phyloP scores from a whole-genome alignment of 1,140 invertebrate species.

The Piezodorus guildinii region DNA sequence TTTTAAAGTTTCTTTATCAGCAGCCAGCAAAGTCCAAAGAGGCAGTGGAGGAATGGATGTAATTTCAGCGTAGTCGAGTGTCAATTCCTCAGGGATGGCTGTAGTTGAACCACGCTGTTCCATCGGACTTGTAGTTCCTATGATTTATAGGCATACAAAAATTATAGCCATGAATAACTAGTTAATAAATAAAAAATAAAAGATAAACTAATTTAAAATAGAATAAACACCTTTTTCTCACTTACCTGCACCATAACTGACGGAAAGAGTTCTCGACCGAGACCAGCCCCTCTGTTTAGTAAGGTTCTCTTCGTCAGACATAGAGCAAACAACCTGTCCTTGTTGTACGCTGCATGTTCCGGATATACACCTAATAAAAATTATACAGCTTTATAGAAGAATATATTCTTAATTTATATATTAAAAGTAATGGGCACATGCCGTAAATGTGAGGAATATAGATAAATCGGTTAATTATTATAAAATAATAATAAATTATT shows the following conservation, averaged over 20 bases:
- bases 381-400: too few relatives aligned
- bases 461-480: too few relatives aligned
- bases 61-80: conserved; percentile 90
- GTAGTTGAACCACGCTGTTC: conserved; percentile 39
- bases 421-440: too few relatives aligned
- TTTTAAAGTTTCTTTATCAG: conserved; percentile 65
- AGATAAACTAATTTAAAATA: not conserved
- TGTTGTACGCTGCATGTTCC: conserved; percentile 44
- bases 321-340: conserved; percentile 34
- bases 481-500: too few relatives aligned
- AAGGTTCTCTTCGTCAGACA: conserved; percentile 50
- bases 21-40: conserved; percentile 85
- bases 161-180: too few relatives aligned
- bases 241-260: conserved; percentile 54
- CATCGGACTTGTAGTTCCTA: conserved; percentile 35
- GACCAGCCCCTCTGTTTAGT: conserved; percentile 61
- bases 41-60: conserved; percentile 93
- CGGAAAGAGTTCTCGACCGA: conserved; percentile 72
- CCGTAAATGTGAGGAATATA: too few relatives aligned
- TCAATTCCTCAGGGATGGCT: conserved; percentile 69
- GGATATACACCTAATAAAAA: conserved; percentile 48
- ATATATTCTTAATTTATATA: too few relatives aligned
- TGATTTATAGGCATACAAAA: too few relatives aligned
- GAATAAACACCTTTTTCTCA: not conserved
- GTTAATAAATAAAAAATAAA: not conserved